Evolutionary conservation across 2,888 invertebrate genomes (phyloP).

Genomic region (Melanchra persicariae): DNA sequence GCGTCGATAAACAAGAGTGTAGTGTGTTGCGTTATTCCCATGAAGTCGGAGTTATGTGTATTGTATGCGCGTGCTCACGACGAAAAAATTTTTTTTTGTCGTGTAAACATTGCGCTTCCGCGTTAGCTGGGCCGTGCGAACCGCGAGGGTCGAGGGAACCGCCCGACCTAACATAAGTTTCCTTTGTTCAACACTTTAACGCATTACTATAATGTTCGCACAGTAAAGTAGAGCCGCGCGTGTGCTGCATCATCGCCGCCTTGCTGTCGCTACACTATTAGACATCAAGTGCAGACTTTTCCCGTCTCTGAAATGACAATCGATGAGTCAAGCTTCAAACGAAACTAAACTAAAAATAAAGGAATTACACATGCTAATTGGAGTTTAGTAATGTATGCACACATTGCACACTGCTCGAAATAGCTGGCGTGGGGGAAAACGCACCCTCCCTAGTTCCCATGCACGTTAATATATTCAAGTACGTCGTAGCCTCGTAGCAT

Average conservation of each 20-base stretch:
- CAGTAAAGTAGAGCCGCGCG: constrained; percentile 55
- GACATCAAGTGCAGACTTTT: constrained; percentile 23
- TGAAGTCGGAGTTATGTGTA: constrained; percentile 74
- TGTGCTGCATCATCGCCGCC: constrained; percentile 17
- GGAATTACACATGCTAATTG: constrained; percentile 47
- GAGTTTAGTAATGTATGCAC: constrained; percentile 46
- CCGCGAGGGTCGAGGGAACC: constrained; percentile 83
- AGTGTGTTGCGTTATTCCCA: constrained; percentile 71
- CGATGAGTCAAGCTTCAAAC: constrained; percentile 27
- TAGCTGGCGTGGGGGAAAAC: constrained; percentile 51
- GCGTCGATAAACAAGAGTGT: constrained; percentile 56
- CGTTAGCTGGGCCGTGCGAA: constrained; percentile 85
- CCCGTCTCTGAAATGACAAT: constrained; percentile 26
- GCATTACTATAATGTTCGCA: constrained; percentile 73
- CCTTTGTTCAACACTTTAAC: constrained; percentile 85
- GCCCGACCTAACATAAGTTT: constrained; percentile 81
- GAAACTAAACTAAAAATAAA: constrained; percentile 27
- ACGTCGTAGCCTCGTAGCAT: background rate
- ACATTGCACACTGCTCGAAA: constrained; percentile 53
- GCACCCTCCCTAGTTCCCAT: constrained; percentile 51
- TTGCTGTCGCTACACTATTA: constrained; percentile 8
- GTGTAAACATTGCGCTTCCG: constrained; percentile 84
- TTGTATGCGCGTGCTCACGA: constrained; percentile 78
- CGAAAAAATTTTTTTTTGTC: constrained; percentile 79
- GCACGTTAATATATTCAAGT: constrained; percentile 37